Conservation (phyloP, 2,888 invertebrate genomes). For the Gastrophysa polygoni region DNA sequence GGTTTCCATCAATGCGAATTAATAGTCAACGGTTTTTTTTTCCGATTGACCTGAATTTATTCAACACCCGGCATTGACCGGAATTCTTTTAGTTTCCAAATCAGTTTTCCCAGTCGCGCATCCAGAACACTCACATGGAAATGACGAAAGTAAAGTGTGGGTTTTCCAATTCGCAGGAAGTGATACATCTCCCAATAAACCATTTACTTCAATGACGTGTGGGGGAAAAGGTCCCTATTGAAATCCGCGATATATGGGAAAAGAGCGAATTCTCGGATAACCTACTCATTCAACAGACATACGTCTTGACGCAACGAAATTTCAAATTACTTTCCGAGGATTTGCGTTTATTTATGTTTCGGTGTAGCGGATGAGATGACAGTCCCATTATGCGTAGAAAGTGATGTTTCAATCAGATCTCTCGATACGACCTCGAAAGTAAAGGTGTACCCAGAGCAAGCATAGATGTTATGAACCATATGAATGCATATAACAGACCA, state of each 20-base stretch:
- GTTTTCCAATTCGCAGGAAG: slow-evolving; percentile 17
- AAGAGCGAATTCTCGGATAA: slow-evolving; percentile 6
- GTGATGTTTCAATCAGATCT: slow-evolving; percentile 2
- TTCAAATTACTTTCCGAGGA: slow-evolving; percentile 22
- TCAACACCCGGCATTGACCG: too few relatives aligned
- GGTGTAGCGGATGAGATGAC: slow-evolving; percentile 16
- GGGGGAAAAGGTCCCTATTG: slow-evolving; percentile 11
- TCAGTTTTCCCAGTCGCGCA: too few relatives aligned
- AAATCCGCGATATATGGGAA: slow-evolving; percentile 24
- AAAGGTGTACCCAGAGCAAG: too few relatives aligned
- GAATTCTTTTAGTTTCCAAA: too few relatives aligned
- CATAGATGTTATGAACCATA: background rate
- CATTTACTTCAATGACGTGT: slow-evolving; percentile 15
- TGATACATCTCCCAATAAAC: slow-evolving; percentile 25
- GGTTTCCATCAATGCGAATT: too few relatives aligned
- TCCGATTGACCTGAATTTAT: too few relatives aligned
- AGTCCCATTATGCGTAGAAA: slow-evolving; percentile 17
- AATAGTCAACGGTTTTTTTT: too few relatives aligned
- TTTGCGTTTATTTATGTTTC: slow-evolving; percentile 23
- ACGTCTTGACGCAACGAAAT: slow-evolving; percentile 9
- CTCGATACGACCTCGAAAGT: background rate
- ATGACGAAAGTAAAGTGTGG: too few relatives aligned
- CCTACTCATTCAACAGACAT: slow-evolving; percentile 19
- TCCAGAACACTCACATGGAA: too few relatives aligned
- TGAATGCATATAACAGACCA: too few relatives aligned